phyloP scores from a whole-genome alignment of 2,888 invertebrate genomes.

The Mylabris sibirica region DNA sequence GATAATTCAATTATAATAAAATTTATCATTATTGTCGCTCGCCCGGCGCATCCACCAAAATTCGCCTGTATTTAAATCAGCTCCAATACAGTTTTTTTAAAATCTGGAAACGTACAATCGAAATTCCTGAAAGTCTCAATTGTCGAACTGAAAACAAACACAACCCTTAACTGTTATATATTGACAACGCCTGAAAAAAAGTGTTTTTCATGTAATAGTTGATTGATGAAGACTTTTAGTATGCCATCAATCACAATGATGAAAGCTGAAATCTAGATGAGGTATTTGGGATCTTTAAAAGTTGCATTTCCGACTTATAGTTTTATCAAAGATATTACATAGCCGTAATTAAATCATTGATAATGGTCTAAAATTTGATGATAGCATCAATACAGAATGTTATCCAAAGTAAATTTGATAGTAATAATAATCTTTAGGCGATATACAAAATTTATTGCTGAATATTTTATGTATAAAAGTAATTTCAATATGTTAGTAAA shows the following conservation, averaged over 20 bases:
- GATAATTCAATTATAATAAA: too few species aligned
- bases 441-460: neutral
- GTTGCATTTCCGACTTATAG: neutral
- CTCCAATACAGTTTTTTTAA: too few species aligned
- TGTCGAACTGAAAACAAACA: neutral
- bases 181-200: conserved; percentile 13
- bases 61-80: neutral
- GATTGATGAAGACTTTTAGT: conserved; percentile 37
- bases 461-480: conserved; percentile 24
- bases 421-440: too few species aligned
- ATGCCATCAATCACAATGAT: conserved; percentile 30
- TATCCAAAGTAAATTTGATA: neutral
- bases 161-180: neutral
- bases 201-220: conserved; percentile 28
- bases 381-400: neutral
- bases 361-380: neutral
- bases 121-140: neutral
- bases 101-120: neutral
- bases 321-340: neutral
- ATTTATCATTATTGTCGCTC: neutral
- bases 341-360: too few species aligned
- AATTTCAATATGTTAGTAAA: conserved; percentile 33
- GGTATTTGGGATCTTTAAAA: neutral
- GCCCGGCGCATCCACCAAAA: conserved; percentile 6
- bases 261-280: conserved; percentile 23